Percentiles rank a stretch among this genome's conserved stretches.
Evolutionary conservation across 2,113 vertebrate genomes (phyloP).

Genomic region (Centropus unirufus): DNA sequence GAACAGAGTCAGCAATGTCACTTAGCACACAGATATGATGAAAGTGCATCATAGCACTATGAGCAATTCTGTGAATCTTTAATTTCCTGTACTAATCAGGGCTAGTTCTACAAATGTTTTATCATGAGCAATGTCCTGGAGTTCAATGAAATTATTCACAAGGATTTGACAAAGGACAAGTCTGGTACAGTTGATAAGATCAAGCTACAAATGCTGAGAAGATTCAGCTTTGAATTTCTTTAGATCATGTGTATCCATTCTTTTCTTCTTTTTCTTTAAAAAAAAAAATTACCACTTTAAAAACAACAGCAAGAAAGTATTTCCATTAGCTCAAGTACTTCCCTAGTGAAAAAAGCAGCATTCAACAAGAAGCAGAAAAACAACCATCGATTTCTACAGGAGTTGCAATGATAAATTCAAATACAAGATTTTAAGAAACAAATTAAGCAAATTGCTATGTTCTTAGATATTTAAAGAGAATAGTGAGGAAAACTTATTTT

Average conservation of each 20-base stretch:
- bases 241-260: neutral
- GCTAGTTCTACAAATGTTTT: conserved; percentile 33
- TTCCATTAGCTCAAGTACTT: neutral
- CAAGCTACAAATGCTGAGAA: neutral
- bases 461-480: neutral
- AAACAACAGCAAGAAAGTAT: neutral
- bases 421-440: neutral
- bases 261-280: neutral
- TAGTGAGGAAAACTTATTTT: neutral
- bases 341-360: neutral
- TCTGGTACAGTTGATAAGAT: neutral
- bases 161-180: conserved; percentile 11
- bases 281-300: neutral
- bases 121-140: conserved; percentile 13
- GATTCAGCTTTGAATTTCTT: conserved; percentile 24
- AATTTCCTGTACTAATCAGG: conserved; percentile 49
- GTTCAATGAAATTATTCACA: conserved; percentile 49
- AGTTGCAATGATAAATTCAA: neutral
- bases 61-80: conserved; percentile 54
- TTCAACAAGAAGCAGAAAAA: neutral
- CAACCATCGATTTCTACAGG: neutral
- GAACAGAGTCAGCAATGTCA: conserved; percentile 17
- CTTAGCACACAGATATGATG: conserved; percentile 30
- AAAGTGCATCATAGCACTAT: conserved; percentile 13
- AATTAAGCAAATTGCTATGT: neutral